Base-by-base conservation (phyloP, 2,888 invertebrate genomes). In the Heteromurus nitidus region DNA sequence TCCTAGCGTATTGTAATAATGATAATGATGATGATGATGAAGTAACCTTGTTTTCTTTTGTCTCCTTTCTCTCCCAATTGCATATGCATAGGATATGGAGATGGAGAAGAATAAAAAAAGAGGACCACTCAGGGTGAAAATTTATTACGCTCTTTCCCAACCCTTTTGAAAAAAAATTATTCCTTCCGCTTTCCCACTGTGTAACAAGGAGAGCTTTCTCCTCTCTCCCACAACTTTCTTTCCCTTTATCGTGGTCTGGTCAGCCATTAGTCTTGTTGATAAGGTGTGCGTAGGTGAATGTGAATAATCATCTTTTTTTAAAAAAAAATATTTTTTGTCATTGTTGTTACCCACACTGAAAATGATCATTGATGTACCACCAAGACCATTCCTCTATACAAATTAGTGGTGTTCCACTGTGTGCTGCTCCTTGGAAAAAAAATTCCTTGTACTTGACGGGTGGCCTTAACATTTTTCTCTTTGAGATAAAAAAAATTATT, bases 11-110 rank as follows among this genome's bases (percentile, higher is more conserved):
- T n/a, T n/a, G n/a, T n/a, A n/a, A n/a, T n/a, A n/a, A n/a, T n/a
- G n/a, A n/a, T n/a, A n/a, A 16, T 47, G 3, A 47, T 47, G 11
- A 47, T 11, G n/a, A 47, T 11, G 3, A 13, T 55, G 55, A 26
- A 55, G 55, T 55, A 5, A 55, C 55, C 55, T 55, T 55, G 26
- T 55, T 55, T 55, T 55, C n/a, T n/a, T n/a, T n/a, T n/a, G n/a
- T n/a, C n/a, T n/a, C n/a, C n/a, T n/a, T n/a, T n/a, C n/a, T n/a
- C n/a, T n/a, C n/a, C n/a, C n/a, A n/a, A n/a, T n/a, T n/a, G n/a
- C n/a, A n/a, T n/a, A n/a, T n/a, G n/a, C n/a, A n/a, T n/a, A n/a
- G n/a, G n/a, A n/a, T n/a, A n/a, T 55, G 22, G 55, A n/a, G 55
- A n/a, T 55, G 55, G 5, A 24, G 26, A 47, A 47, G 47, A 47